These are phyloP conservation scores for Pemphredon lugubris DNA, from an alignment of 2,888 invertebrate genomes.

Conservation along the genomic window DNA sequence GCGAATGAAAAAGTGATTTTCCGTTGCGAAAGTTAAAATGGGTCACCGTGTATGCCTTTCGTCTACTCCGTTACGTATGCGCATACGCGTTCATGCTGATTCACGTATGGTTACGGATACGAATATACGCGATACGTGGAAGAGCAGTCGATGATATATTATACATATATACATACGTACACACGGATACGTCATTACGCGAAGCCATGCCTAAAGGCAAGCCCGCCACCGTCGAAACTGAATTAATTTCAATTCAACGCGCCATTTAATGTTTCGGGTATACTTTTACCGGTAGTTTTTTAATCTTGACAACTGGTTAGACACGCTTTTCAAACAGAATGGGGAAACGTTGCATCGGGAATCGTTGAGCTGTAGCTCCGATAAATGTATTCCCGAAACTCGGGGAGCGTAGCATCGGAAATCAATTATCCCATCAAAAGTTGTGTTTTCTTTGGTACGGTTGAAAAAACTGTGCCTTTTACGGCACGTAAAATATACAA, in stretches of 20 bases:
- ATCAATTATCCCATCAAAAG: neutral
- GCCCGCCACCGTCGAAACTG: too few species aligned
- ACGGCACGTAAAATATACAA: neutral
- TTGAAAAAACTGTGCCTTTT: neutral
- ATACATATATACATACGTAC: too few species aligned
- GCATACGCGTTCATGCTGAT: too few species aligned
- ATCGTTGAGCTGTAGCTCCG: neutral
- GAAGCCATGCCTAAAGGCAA: too few species aligned
- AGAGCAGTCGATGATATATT: too few species aligned
- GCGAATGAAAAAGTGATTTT: too few species aligned
- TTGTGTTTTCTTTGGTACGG: neutral
- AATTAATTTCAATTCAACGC: neutral
- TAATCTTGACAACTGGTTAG: neutral
- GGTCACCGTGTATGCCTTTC: too few species aligned
- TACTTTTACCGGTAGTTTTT: neutral
- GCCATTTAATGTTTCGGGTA: neutral
- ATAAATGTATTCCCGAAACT: neutral
- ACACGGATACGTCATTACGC: too few species aligned
- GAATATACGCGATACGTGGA: too few species aligned
- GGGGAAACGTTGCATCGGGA: neutral
- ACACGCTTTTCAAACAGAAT: neutral
- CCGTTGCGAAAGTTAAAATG: too few species aligned
- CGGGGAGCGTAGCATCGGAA: neutral
- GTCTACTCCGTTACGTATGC: too few species aligned
- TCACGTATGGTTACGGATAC: too few species aligned